Evolutionary conservation across 2,888 invertebrate species (phyloP), one percentile per base, ranked within the genome.

Genomic region (Sarcophaga rosellei): DNA sequence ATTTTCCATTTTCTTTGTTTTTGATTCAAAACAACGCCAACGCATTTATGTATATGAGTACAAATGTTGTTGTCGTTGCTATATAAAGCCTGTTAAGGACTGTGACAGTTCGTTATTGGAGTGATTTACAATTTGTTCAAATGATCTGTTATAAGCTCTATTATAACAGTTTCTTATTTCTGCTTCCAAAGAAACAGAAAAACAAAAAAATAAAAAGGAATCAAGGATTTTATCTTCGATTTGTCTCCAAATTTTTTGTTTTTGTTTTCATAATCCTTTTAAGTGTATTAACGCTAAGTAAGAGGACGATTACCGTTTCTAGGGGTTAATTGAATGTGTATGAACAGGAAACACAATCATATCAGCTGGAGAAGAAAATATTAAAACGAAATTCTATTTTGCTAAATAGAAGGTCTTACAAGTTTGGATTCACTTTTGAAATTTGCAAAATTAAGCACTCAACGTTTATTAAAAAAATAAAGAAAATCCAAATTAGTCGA

Each of bases 51-150:
- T 23, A 61, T 65, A 21, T 72, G 17, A 25, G n/a, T 73, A 53
- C 66, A 35, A 35, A 10, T 23, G 72, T 8, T 80, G n/a, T 80
- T 70, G 45, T 72, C 57, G 23, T n/a, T 63, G 23, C 21, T 53
- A 45, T 80, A 53, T 76, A 12, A 65, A 59, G 72, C 21, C 45
- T 81, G 66, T 77, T 65, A 70, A 82, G 72, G 63, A 66, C 70
- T 84, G 61, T 86, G 83, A 73, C 82, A 86, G 85, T 86, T 82
- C 79, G 79, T 85, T 85, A 82, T 75, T 79, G 61, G 47, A 85
- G 79, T 85, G 82, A 80, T 86, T 86, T 80, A 80, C 86, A 80
- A 83, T 86, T 80, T 79, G 80, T 72, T 76, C 73, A 80, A 83
- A 86, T 86, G 57, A 83, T 80, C 80, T 82, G 75, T 83, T 76